Evolutionary conservation across 2,113 vertebrate species (phyloP), one percentile per base, ranked within the genome.

Genomic region (Psettodes erumei): DNA sequence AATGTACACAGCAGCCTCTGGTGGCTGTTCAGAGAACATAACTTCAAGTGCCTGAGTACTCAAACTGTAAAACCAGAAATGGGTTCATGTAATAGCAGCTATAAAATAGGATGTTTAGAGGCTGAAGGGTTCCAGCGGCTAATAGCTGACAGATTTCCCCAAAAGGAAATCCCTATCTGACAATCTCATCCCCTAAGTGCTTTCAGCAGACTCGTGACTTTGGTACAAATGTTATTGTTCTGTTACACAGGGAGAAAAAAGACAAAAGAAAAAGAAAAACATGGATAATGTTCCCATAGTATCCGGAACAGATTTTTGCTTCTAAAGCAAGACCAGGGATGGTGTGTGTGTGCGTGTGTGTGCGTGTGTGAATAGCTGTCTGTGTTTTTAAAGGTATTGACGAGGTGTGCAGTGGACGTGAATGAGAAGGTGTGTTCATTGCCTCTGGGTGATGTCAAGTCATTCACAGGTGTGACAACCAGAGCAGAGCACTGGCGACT

Each of bases 1-100:
- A 79, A 88, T 84, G 91, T 51, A 54, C 53, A 90, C 86, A 90
- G 91, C 87, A 51, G 21, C 90, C 89, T 91, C 93, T 93, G 82
- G 87, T 92, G 93, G 90, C 25, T 25, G 28, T 9, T 40, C 19
- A 13, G 53, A 45, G 81, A 63, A 85, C 0, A 59, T 25, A 2
- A 40, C 32, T 15, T 32, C 45, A 38, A 33, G 28, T 30, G 50
- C n/a, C 43, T 32, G 51, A 53, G 53, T 4, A 23, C 33, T 54
- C 16, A 32, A 66, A 56, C 48, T 43, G 42, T 54, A 84, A 68
- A 79, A 81, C 47, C 60, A 64, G 27, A 66, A 64, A 47, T 16
- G 35, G 53, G 13, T 55, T 77, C 28, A 54, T 66, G 69, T 74
- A 77, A 77, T 59, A 64, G 80, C 58, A 66, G 77, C 73, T 82